phyloP scores from a whole-genome alignment of 2,113 vertebrate genomes.

The Excalfactoria chinensis region DNA sequence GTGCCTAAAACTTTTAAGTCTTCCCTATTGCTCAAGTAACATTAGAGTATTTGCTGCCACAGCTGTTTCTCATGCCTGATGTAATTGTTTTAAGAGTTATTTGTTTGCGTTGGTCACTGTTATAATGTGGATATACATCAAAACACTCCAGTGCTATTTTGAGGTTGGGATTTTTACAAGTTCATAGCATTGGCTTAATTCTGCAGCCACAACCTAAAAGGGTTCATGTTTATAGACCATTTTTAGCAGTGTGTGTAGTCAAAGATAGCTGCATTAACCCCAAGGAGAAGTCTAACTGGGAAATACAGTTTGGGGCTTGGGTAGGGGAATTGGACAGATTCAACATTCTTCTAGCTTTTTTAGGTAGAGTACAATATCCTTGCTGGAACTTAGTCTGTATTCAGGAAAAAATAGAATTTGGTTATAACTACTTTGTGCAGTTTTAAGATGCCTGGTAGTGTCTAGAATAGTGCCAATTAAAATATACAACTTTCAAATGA shows the following conservation, averaged over 20 bases:
- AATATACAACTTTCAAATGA: not conserved
- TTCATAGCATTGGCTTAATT: not conserved
- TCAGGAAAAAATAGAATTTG: not conserved
- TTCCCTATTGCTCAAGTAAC: conserved; percentile 29
- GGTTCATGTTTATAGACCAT: conserved; percentile 7
- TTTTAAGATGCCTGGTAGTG: not conserved
- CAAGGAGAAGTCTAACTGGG: not conserved
- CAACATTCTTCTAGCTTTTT: not conserved
- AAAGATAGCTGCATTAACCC: not conserved
- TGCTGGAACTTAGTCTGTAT: not conserved
- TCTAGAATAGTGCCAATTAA: not conserved
- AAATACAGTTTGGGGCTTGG: not conserved
- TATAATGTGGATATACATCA: conserved; percentile 16
- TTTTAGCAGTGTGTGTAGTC: not conserved
- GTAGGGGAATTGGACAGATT: not conserved
- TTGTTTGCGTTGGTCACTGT: conserved; percentile 27
- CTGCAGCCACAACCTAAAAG: not conserved
- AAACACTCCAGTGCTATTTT: not conserved
- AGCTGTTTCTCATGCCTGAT: conserved; percentile 46
- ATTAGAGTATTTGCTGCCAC: conserved; percentile 17
- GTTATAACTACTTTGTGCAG: not conserved
- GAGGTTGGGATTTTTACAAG: not conserved
- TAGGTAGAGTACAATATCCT: not conserved
- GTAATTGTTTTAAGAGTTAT: conserved; percentile 53
- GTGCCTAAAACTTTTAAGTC: conserved; percentile 1